Percentiles rank a stretch among this genome's conserved stretches.
Conservation (phyloP, 2,888 invertebrate genomes). For the Linyphia triangularis region DNA sequence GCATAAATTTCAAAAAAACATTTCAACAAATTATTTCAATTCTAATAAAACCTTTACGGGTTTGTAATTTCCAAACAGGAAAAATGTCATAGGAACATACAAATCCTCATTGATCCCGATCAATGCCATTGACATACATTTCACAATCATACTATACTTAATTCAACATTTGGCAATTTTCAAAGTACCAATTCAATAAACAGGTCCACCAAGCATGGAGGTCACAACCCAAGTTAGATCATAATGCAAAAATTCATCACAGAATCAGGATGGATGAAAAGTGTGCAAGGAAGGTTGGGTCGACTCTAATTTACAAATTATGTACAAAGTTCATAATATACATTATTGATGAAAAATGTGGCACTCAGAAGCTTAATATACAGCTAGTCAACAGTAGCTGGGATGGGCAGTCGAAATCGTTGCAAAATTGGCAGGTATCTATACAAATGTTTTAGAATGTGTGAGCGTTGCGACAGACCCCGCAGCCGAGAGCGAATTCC, state of each 20-base stretch:
- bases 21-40: not conserved
- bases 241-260: conserved; percentile 30
- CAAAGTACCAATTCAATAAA: not conserved
- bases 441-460: conserved; percentile 85
- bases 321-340: conserved; percentile 70
- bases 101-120: not conserved
- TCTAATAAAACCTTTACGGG: not conserved
- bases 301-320: conserved; percentile 56
- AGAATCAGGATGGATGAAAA: conserved; percentile 32
- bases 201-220: not conserved
- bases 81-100: not conserved
- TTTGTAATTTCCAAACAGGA: not conserved
- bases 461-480: conserved; percentile 96
- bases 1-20: not conserved
- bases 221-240: conserved; percentile 3
- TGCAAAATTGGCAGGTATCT: conserved; percentile 12
- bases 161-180: not conserved
- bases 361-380: conserved; percentile 66
- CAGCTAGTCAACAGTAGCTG: conserved; percentile 33
- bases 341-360: conserved; percentile 50
- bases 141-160: not conserved
- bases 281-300: conserved; percentile 31
- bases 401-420: not conserved
- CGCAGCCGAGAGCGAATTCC: conserved; percentile 98
- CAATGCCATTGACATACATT: not conserved